Evolutionary conservation across 2,888 invertebrate species (phyloP), one percentile per base, ranked within the genome.

Genomic region (Rhagophthalmus giganteus): DNA sequence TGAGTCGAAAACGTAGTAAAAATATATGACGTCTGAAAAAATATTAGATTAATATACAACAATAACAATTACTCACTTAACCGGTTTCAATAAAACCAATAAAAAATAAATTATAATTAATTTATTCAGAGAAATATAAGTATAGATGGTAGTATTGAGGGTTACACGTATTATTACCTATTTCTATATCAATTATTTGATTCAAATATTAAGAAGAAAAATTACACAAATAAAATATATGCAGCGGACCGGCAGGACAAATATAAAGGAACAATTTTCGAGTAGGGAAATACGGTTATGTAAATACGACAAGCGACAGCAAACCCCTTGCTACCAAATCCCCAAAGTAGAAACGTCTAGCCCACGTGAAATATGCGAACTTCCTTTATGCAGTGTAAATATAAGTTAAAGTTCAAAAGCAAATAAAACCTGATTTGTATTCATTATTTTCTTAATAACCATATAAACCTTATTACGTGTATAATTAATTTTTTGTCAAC

Each of bases 251-350:
- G 37, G 40, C 42, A 42, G 37, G 37, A 42, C 41, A 49, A 49
- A 49, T 39, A 50, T 44, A 50, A 50, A 50, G 50, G 44, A 44
- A 50, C 50, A 50, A 50, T 50, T 50, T 44, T 50, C 38, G 27
- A 50, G 49, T 16, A 44, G 44, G 50, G 33, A 50, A 50, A 50
- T 50, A 50, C 50, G 42, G 44, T 50, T 50, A 50, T 50, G 50
- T 50, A 50, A 50, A 50, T 50, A 50, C 38, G 50, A 32, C 38
- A 33, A 50, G 41, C 50, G 44, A 44, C 44, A 44, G 40, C 44
- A 26, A 50, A 40, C 50, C 38, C 44, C 6, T 32, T 44, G 38
- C 44, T 33, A 32, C 38, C 38, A 44, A 44, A 44, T 50, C 50
- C 50, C 50, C 32, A 44, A 42, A 50, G 50, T 39, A 44, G 38